Base-by-base conservation (phyloP, 2,797 vertebrate genomes). In the Manis crassicaudata region DNA sequence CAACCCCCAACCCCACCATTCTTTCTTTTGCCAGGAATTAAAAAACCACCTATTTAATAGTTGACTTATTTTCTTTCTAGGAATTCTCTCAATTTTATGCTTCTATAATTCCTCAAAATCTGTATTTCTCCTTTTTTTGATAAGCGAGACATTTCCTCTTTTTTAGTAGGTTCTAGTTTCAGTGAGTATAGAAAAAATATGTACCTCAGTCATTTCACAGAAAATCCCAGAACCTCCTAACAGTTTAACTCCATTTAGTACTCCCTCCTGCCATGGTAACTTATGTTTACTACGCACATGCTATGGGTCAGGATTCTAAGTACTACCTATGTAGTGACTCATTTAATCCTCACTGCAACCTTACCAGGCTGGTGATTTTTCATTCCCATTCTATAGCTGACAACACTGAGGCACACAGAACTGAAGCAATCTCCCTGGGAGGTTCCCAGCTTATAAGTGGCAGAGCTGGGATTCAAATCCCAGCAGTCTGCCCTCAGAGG, bases 81-180 rank as follows among this genome's bases (percentile, higher is more conserved):
- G 56, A 95, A 90, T 84, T 73, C 54, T 86, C 35, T 94, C 58
- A 50, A 88, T 86, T 92, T 84, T 77, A 82, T 68, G 83, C 27
- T 86, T 80, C 25, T 86, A 67, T 79, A 95, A 86, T 91, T 94
- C 86, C 72, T 92, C 40, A 88, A 92, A 96, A 95, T 88, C 60
- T 91, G 27, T n/a, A 60, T 79, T 68, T 96, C 77, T 84, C 52
- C 43, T 65, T 67, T 11, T 96, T 95, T 87, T 60, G 35, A 93
- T 95, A 96, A 88, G 50, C 3, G 67, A 91, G 82, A 80, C 37
- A 94, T 89, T 96, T 95, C 27, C 93, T 94, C 75, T 92, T 88
- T 95, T 95, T 96, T 43, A 88, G 60, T 96, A 88, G 91, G 96
- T 87, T 89, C 46, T 67, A 65, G 32, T 80, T 94, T 85, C 56